Evolutionary conservation across 2,888 invertebrate species (phyloP), one percentile per base, ranked within the genome.

Genomic region (Sinohyriopsis cumingii): DNA sequence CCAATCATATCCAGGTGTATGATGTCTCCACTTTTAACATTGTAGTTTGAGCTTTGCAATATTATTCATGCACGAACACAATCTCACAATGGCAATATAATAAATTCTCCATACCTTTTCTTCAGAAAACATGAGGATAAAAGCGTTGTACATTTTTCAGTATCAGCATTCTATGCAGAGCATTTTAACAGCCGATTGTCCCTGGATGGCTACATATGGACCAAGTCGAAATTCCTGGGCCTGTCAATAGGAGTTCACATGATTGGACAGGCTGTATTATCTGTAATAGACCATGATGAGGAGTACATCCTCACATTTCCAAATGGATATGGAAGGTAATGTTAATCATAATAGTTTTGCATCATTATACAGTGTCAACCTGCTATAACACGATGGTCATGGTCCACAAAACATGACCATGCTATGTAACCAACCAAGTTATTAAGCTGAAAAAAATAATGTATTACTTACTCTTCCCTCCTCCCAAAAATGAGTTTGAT

Each of bases 141-240:
- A 45, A 45, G 15, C 15, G 0, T 45, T 45, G 45, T 45, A 45
- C 45, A 45, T 55, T 63, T 68, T 90, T 76, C 89, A 95, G 95
- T 99, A 86, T 99, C 99, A 69, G 99, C 98, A 45, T 99, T 99
- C 92, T 99, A 99, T 92, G 99, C 98, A 25, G 99, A 99, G 90
- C 96, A 98, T 91, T 94, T 93, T 81, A 94, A 94, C 87, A 97
- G 96, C 88, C 93, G 94, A 83, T 96, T 99, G 70, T 94, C 94
- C 77, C 95, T 99, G 90, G 95, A 96, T 86, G 99, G 98, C 12
- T 96, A 97, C 91, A 96, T 99, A 66, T 99, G 98, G 95, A 99
- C 99, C 9, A 99, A 99, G 91, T 99, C 98, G 86, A 99, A 99
- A 92, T 99, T 99, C 91, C 93, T 99, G 28, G 99, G 99, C 0